A percentile compares a stretch with the other conserved stretches of the same genome.
These are phyloP conservation scores for Craterocephalus amniculus DNA, from an alignment of 2,797 vertebrate species.

Conservation along the genomic window DNA sequence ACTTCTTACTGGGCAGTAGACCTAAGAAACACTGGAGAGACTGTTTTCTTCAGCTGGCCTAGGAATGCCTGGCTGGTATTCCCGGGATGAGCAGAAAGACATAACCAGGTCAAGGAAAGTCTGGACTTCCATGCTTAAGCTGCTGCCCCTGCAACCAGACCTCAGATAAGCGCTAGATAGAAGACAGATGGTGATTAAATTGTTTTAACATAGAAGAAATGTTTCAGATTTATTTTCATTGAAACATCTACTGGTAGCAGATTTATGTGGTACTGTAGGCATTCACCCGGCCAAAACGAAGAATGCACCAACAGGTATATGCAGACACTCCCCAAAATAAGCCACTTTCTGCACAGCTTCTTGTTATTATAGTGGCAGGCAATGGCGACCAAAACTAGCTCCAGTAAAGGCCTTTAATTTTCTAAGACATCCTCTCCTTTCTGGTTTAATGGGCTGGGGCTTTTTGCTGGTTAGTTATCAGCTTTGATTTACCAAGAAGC, in stretches of 20 bases:
- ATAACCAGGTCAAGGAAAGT: too few relatives aligned
- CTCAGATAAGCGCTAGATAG: neutral
- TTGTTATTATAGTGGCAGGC: slow-evolving; percentile 51
- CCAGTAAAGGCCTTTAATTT: slow-evolving; percentile 70
- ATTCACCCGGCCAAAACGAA: slow-evolving; percentile 8
- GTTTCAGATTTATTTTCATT: slow-evolving; percentile 9
- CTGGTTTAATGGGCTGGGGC: slow-evolving; percentile 60
- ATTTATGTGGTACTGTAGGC: neutral
- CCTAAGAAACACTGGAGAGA: neutral
- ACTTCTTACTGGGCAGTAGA: neutral
- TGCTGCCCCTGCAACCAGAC: neutral
- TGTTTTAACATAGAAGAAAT: neutral
- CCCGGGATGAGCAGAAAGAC: too few relatives aligned
- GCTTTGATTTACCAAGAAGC: slow-evolving; percentile 69
- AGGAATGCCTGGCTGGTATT: neutral
- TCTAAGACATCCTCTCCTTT: slow-evolving; percentile 60
- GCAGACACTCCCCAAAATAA: slow-evolving; percentile 25
- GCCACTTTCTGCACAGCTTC: slow-evolving; percentile 24
- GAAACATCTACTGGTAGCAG: neutral
- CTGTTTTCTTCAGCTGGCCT: neutral
- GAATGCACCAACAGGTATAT: slow-evolving; percentile 33
- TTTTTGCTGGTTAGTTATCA: slow-evolving; percentile 59
- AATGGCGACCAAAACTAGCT: slow-evolving; percentile 41
- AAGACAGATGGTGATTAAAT: neutral
- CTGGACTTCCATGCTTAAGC: neutral